These are phyloP conservation scores for Amblyornis subalaris DNA, from an alignment of 2,113 vertebrate genomes.

Conservation along the genomic window DNA sequence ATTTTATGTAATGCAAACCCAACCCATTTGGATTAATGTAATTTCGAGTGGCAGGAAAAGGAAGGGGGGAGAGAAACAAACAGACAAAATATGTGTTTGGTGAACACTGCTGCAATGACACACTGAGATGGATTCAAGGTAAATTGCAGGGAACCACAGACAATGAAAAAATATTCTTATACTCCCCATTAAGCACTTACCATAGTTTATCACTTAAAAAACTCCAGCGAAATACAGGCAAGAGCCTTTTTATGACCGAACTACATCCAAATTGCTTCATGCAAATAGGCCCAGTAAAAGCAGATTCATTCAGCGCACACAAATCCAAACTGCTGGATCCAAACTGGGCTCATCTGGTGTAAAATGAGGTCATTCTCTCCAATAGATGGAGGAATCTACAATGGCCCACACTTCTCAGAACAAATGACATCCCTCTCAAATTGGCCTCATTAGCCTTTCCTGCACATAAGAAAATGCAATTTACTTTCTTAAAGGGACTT, in stretches of 20 bases:
- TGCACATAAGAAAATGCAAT: conserved; percentile 6
- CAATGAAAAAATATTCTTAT: not conserved
- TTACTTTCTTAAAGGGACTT: conserved; percentile 25
- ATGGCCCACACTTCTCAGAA: not conserved
- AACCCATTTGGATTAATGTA: not conserved
- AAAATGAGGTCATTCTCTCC: conserved; percentile 19
- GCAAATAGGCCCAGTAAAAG: not conserved
- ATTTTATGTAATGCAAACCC: not conserved
- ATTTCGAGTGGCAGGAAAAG: not conserved
- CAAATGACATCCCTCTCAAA: conserved; percentile 13
- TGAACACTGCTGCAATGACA: not conserved
- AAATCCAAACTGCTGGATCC: not conserved
- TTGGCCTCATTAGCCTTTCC: conserved; percentile 31
- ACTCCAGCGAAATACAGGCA: not conserved
- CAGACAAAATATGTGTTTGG: not conserved
- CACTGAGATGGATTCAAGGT: not conserved
- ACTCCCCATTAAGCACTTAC: not conserved
- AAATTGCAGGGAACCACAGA: not conserved
- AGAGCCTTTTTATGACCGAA: not conserved
- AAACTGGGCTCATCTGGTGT: conserved; percentile 16
- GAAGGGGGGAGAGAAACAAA: not conserved
- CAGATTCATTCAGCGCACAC: not conserved
- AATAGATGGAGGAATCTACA: not conserved
- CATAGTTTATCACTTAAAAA: not conserved
- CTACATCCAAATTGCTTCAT: not conserved